These are phyloP conservation scores for Brachyhypopomus gauderio DNA, from an alignment of 2,113 vertebrate genomes.

Conservation along the genomic window DNA sequence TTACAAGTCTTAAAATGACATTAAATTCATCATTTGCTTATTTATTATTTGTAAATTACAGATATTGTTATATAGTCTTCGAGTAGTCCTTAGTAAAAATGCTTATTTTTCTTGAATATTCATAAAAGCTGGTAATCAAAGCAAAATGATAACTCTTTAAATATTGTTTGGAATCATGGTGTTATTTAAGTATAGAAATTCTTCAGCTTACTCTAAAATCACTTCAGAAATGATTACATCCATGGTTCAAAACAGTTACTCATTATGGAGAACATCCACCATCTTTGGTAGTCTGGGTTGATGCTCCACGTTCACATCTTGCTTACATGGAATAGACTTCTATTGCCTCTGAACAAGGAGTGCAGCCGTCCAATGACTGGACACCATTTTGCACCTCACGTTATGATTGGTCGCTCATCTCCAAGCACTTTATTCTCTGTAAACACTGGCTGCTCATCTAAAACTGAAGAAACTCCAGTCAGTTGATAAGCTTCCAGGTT, in stretches of 20 bases:
- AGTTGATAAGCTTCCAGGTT: constrained; percentile 19
- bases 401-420: not conserved
- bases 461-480: not conserved
- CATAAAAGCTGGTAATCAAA: not conserved
- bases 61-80: not conserved
- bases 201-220: too few relatives aligned
- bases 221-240: too few relatives aligned
- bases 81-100: not conserved
- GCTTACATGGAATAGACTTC: not conserved
- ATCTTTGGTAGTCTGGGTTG: not conserved
- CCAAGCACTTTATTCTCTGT: not conserved
- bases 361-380: not conserved
- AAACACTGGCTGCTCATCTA: not conserved
- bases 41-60: not conserved
- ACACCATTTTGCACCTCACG: too few relatives aligned
- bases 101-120: not conserved
- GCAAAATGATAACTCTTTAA: too few relatives aligned
- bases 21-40: constrained; percentile 18
- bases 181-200: too few relatives aligned
- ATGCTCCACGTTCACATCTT: not conserved
- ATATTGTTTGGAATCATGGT: too few relatives aligned
- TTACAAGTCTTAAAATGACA: not conserved
- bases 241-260: not conserved
- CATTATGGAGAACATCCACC: not conserved
- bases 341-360: not conserved